Evolutionary conservation across 2,113 vertebrate genomes (phyloP).

Genomic region (Neolamprologus sp.): DNA sequence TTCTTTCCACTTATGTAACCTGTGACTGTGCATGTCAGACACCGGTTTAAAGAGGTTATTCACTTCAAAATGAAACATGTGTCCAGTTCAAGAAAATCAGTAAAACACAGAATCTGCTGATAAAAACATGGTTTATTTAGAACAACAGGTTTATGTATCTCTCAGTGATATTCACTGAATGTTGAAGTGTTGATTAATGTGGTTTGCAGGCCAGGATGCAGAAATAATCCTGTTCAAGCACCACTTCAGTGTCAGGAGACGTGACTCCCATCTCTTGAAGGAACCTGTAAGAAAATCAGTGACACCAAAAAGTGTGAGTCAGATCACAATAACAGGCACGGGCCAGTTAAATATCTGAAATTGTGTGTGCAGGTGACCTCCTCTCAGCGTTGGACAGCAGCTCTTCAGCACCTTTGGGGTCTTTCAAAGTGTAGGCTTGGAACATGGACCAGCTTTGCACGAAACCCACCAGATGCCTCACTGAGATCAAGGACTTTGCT

Average conservation of each 20-base stretch:
- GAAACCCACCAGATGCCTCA: constrained; percentile 66
- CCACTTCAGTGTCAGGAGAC: constrained; percentile 53
- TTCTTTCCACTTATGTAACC: background rate
- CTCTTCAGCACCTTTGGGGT: constrained; percentile 60
- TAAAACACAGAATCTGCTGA: background rate
- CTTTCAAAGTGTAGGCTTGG: constrained; percentile 58
- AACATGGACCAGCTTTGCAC: constrained; percentile 69
- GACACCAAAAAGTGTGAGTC: background rate
- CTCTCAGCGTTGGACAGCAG: constrained; percentile 61
- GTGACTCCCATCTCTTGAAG: constrained; percentile 61
- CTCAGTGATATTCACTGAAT: background rate
- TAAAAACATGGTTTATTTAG: background rate
- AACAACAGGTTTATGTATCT: background rate
- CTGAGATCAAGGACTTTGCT: constrained; percentile 41
- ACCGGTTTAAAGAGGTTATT: rapidly evolving
- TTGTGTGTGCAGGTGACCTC: constrained; percentile 54
- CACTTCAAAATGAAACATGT: background rate
- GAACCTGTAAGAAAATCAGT: constrained; percentile 35
- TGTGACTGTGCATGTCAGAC: background rate
- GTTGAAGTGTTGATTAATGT: background rate
- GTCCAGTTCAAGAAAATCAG: background rate
- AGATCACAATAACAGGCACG: background rate
- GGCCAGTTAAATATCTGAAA: background rate
- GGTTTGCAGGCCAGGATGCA: constrained; percentile 67
- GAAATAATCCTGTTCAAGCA: constrained; percentile 33